phyloP scores from a whole-genome alignment of 1,140 invertebrate species.

The Lepidotrigona ventralis region DNA sequence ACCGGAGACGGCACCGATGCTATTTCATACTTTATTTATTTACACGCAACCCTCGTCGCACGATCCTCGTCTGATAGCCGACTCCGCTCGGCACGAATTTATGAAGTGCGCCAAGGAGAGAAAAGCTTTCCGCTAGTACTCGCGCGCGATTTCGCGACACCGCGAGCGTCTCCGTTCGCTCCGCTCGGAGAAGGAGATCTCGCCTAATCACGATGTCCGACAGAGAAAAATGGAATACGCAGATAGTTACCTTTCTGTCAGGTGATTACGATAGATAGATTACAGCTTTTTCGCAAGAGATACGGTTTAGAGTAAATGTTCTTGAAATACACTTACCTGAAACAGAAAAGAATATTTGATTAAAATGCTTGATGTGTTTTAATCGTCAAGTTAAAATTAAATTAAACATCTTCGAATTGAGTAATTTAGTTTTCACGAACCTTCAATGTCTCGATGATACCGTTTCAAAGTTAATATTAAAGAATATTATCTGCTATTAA shows the following conservation, averaged over 20 bases:
- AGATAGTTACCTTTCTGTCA: not conserved
- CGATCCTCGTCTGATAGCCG: slow-evolving; percentile 42
- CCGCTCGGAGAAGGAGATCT: not conserved
- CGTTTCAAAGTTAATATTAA: too few relatives aligned
- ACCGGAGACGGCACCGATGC: slow-evolving; percentile 57
- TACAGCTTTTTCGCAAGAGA: not conserved
- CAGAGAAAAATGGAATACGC: not conserved
- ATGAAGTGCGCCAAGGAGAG: slow-evolving; percentile 56
- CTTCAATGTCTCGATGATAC: too few relatives aligned
- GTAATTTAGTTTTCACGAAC: too few relatives aligned
- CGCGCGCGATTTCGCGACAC: not conserved
- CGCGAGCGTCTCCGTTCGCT: not conserved
- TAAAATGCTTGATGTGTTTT: not conserved
- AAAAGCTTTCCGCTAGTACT: slow-evolving; percentile 38
- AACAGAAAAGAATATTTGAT: slow-evolving; percentile 51
- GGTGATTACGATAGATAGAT: not conserved
- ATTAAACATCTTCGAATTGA: too few relatives aligned
- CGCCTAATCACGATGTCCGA: slow-evolving; percentile 15
- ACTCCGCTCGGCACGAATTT: slow-evolving; percentile 53
- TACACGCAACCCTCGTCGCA: slow-evolving; percentile 60
- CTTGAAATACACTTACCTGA: slow-evolving; percentile 48
- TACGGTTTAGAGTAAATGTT: not conserved
- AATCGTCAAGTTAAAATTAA: too few relatives aligned
- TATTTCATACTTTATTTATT: slow-evolving; percentile 70
- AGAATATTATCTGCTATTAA: not conserved